phyloP scores from a whole-genome alignment of 2,113 vertebrate genomes.

The Muntiacus muntjak region DNA sequence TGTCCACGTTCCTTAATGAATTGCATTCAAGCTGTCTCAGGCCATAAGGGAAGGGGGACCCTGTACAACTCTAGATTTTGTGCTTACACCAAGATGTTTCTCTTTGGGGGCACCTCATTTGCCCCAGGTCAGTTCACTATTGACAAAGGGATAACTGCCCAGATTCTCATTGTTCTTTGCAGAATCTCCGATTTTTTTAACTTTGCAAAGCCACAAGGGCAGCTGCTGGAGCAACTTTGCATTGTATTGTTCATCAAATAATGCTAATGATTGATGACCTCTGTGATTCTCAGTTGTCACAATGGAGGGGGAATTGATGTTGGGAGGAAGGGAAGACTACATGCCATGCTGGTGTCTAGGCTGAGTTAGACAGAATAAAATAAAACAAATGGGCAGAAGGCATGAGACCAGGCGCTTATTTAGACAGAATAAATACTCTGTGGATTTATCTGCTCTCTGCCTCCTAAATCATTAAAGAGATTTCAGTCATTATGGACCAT shows the following conservation, averaged over 20 bases:
- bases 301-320: not conserved
- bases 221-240: not conserved
- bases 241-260: not conserved
- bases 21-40: not conserved
- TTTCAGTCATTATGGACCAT: not conserved
- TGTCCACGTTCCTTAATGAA: not conserved
- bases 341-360: not conserved
- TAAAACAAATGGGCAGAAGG: not conserved
- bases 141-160: not conserved
- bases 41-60: no score
- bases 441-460: not conserved
- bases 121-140: not conserved
- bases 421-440: constrained; percentile 27
- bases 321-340: constrained; percentile 40
- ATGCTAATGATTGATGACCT: not conserved
- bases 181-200: not conserved
- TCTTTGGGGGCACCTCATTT: not conserved
- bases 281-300: constrained; percentile 11
- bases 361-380: constrained; percentile 35
- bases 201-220: not conserved
- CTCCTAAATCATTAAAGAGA: not conserved
- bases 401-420: not conserved
- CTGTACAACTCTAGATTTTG: not conserved
- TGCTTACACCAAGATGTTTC: not conserved
- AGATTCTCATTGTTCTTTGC: not conserved